Evolutionary conservation across 1,140 invertebrate genomes (phyloP), one percentile per base, ranked within the genome.

Genomic region (Ptiloglossa arizonensis): DNA sequence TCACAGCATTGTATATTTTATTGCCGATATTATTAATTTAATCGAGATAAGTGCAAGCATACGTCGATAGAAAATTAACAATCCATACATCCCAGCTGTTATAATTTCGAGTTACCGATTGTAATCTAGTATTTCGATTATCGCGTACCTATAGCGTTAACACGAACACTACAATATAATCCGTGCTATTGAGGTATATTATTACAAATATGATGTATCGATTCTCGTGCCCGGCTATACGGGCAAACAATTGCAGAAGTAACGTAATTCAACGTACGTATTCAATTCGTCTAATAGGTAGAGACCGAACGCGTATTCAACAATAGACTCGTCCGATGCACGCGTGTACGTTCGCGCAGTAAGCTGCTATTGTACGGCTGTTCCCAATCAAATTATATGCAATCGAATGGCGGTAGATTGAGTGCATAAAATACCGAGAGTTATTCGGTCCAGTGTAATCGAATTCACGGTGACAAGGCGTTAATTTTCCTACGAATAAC

Each of bases 351-450:
- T 32, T 56, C 27, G 17, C 19, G 2, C 24, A 22, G 6, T 19
- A 19, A 41, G 3, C 24, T 5, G 8, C 29, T 3, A 76, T 69
- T 76, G 41, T 70, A 35, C 41, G 11, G 46, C 44, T 32, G 29
- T 60, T 52, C 35, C 44, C 80, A 70, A 83, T 83, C 41, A 83
- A 84, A 80, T 83, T 84, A 84, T 83, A 75, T 80, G 46, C 50
- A 41, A 62, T 67, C 56, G 66, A 66, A 83, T 67, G 41, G 60
- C 5, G 27, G 27, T 46, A 22, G 52, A 69, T 48, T 48, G 27
- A 74, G 52, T 79, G 79, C 48, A 52, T 62, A 71, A 84, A 83
- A 71, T 75, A 67, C 24, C 54, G 44, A 24, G 41, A 63, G 22
- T 50, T 50, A 52, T 68, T 82, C 24, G 22, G 41, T 13, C 0